A percentile compares a stretch with the other conserved stretches of the same genome.
phyloP scores from a whole-genome alignment of 2,888 invertebrate species.

The Encarsia formosa region DNA sequence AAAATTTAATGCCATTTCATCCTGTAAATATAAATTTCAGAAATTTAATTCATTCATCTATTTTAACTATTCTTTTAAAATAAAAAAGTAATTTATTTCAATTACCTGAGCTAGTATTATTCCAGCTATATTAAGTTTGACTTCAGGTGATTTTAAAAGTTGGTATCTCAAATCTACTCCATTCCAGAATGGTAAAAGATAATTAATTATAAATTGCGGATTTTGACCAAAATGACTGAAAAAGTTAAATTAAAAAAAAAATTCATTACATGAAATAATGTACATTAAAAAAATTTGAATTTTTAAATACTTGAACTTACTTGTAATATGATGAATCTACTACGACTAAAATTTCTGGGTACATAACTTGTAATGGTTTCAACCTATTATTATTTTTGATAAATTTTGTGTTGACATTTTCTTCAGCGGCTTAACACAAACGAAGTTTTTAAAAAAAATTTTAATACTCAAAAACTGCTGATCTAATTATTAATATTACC shows the following conservation, averaged over 20 bases:
- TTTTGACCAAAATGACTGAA: slow-evolving; percentile 14
- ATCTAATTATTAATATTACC: neutral
- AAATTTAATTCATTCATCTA: neutral
- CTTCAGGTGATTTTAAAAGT: slow-evolving; percentile 15
- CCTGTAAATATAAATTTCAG: slow-evolving; percentile 6
- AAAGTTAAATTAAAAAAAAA: neutral
- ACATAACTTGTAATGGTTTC: slow-evolving; percentile 7
- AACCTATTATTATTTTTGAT: slow-evolving; percentile 3
- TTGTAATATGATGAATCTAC: slow-evolving; percentile 18
- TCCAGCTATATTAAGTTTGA: slow-evolving; percentile 24
- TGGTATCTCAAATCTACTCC: slow-evolving; percentile 22
- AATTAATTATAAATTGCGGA: slow-evolving; percentile 16
- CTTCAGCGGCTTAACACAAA: no score
- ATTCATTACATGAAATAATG: no score
- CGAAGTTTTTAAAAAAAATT: no score
- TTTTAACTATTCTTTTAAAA: neutral
- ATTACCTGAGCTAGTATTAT: slow-evolving; percentile 21
- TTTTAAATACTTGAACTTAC: no score
- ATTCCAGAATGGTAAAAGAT: slow-evolving; percentile 23
- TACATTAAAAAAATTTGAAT: no score
- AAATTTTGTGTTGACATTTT: no score
- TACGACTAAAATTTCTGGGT: slow-evolving; percentile 20
- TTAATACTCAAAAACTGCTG: no score
- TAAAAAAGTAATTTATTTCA: neutral
- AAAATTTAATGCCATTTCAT: slow-evolving; percentile 14